These are phyloP conservation scores for Nestor notabilis DNA, from an alignment of 2,113 vertebrate genomes.

Conservation along the genomic window DNA sequence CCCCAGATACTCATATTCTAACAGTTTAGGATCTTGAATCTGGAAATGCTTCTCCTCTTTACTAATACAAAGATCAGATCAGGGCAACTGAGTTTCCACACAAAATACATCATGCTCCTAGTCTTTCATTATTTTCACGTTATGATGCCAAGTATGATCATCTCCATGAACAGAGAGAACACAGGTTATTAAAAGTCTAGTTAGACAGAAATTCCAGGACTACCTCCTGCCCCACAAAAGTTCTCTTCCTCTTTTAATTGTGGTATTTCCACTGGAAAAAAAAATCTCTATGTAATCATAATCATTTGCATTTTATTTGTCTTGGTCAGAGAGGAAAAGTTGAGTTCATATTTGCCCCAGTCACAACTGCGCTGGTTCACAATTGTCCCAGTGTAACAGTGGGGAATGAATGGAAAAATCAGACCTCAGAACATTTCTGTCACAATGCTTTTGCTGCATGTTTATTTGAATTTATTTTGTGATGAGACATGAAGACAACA, in stretches of 20 bases:
- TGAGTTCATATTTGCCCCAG: neutral
- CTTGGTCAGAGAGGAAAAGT: neutral
- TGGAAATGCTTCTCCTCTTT: neutral
- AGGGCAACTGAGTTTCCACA: neutral
- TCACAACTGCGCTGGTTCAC: neutral
- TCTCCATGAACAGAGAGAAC: fast-evolving
- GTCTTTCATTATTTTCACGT: neutral
- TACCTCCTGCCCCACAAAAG: neutral
- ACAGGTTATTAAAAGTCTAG: neutral
- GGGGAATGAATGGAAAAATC: neutral
- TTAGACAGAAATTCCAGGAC: neutral
- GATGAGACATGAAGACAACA: neutral
- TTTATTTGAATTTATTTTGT: neutral
- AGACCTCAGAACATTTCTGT: neutral
- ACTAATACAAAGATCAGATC: neutral
- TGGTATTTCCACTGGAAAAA: neutral
- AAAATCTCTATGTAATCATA: neutral
- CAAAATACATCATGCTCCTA: neutral
- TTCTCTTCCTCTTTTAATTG: neutral
- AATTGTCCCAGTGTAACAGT: neutral
- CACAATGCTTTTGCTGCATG: neutral
- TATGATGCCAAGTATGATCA: neutral
- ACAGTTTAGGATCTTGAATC: neutral
- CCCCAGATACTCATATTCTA: neutral
- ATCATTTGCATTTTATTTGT: neutral